phyloP scores from a whole-genome alignment of 2,113 vertebrate genomes.

The Platichthys flesus region DNA sequence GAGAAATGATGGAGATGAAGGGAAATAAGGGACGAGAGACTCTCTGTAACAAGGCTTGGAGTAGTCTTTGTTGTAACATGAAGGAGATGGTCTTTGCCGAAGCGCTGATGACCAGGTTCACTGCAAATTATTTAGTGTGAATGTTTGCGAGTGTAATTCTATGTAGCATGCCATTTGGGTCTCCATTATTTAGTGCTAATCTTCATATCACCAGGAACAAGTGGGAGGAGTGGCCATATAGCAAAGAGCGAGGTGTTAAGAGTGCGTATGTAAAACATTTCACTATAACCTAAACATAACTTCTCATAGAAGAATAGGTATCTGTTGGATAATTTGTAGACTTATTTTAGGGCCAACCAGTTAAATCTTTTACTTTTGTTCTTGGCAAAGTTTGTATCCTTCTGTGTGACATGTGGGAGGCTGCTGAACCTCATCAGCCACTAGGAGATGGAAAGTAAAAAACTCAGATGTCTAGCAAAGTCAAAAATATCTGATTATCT shows the following conservation, averaged over 20 bases:
- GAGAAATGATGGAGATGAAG: constrained; percentile 55
- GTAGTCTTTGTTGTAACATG: constrained; percentile 40
- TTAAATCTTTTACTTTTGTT: not conserved
- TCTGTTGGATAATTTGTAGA: not conserved
- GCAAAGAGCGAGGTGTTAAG: constrained; percentile 1
- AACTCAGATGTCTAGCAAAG: too few relatives aligned
- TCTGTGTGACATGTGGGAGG: not conserved
- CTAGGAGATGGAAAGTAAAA: too few relatives aligned
- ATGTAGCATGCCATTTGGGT: constrained; percentile 30
- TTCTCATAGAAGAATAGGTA: not conserved
- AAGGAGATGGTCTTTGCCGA: constrained; percentile 25
- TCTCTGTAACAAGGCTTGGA: constrained; percentile 24
- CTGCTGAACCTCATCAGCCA: not conserved
- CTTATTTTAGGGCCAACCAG: not conserved
- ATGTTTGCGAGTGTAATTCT: constrained; percentile 41
- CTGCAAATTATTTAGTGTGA: constrained; percentile 30
- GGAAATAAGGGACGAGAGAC: constrained; percentile 35
- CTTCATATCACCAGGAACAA: constrained; percentile 18
- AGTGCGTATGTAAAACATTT: constrained; percentile 34
- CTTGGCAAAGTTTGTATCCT: not conserved
- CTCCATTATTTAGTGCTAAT: constrained; percentile 51
- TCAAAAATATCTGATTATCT: too few relatives aligned
- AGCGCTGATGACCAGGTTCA: not conserved
- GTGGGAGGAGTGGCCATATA: constrained; percentile 4
- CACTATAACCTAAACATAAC: not conserved